Base-by-base conservation (phyloP, 2,888 invertebrate species). In the Vandiemenella viatica region DNA sequence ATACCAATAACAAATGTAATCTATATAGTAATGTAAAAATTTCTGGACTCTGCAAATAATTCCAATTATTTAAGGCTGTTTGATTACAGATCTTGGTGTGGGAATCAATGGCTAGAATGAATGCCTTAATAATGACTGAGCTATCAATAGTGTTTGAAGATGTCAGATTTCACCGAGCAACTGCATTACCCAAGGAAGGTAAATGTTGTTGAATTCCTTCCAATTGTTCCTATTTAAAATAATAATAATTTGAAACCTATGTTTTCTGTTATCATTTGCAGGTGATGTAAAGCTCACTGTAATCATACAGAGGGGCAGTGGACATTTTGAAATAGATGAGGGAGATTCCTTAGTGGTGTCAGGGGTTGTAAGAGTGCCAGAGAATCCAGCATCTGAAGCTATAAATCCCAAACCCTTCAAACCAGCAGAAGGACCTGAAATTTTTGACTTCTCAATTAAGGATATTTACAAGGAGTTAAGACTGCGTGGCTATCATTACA, bases 401-500 rank as follows among this genome's bases (percentile, higher is more conserved):
- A 22, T 15, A 1, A 7, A n/a, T 13, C 1, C 26, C 3, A 10
- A 18, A 2, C 49, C 42, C 15, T 20, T 18, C 10, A 16, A 3
- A 8, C 16, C 13, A 13, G 1, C 7, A 13, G 21, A 23, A 2
- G 17, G 16, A 22, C 20, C 19, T 13, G 45, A 37, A 5, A 17
- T 15, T 1, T 19, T 49, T 19, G 18, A 15, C 17, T 71, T 70
- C 55, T 55, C 54, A 19, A 20, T 69, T 72, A 41, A 65, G 5
- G 83, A 82, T 63, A 73, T 83, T 60, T 83, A 83, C 59, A 80
- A 76, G 55, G 82, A 83, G 60, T 64, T 85, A 42, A 70, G 76
- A 54, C 71, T 85, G 1, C 71, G 84, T 57, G 83, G 84, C 2
- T 80, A 84, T 59, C 79, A 73, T 38, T 76, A 76, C 61, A 73